Percentiles rank a stretch among this genome's conserved stretches.
Conservation (phyloP, 2,888 invertebrate species). For the Meiosimyza decipiens region DNA sequence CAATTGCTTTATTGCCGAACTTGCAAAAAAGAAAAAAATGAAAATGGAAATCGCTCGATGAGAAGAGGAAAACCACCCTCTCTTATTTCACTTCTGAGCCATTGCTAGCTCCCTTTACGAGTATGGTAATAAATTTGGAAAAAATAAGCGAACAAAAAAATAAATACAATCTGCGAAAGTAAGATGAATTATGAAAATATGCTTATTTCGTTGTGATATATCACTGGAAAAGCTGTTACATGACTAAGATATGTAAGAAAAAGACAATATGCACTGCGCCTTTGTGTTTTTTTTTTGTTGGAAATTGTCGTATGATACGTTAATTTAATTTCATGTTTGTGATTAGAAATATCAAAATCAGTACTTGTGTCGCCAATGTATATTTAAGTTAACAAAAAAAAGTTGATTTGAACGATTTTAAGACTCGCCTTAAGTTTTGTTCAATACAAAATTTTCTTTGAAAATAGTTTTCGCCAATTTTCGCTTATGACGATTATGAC, state of each 20-base stretch:
- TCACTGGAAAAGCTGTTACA: conserved; percentile 25
- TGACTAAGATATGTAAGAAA: conserved; percentile 9
- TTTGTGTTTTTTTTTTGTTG: too few species aligned
- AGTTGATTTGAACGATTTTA: background rate
- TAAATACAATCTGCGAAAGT: conserved; percentile 40
- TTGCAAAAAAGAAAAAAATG: conserved; percentile 20
- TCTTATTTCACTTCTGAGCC: conserved; percentile 7
- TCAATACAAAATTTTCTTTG: too few species aligned
- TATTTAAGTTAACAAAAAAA: too few species aligned
- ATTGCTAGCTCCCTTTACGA: conserved; percentile 34
- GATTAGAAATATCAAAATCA: too few species aligned
- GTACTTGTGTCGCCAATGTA: too few species aligned
- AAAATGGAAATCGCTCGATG: background rate
- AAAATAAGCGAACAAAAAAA: conserved; percentile 39
- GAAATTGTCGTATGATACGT: too few species aligned
- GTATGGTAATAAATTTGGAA: conserved; percentile 44
- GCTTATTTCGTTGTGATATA: conserved; percentile 41
- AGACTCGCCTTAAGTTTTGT: background rate
- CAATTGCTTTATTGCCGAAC: conserved; percentile 41
- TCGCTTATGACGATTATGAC: too few species aligned
- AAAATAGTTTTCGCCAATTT: too few species aligned
- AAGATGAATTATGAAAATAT: conserved; percentile 43
- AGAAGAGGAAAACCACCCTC: conserved; percentile 33
- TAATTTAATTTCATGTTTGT: too few species aligned
- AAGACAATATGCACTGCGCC: too few species aligned